Percentiles rank a stretch among this genome's conserved stretches.
phyloP scores from a whole-genome alignment of 1,140 invertebrate species.

The Leguminivora glycinivorella region DNA sequence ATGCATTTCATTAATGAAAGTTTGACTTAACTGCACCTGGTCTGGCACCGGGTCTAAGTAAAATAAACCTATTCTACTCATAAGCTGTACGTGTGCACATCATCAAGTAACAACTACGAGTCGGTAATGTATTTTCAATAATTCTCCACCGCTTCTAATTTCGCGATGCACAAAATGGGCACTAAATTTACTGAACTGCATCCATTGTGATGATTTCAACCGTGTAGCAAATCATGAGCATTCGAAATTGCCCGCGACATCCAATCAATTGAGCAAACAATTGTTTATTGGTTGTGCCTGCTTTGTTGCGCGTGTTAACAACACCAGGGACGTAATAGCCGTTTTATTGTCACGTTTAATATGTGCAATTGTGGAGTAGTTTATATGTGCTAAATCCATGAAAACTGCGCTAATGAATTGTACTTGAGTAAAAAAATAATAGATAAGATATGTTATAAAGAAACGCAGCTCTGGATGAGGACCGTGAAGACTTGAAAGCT shows the following conservation, averaged over 20 bases:
- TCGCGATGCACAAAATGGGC: neutral
- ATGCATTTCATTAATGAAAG: no score
- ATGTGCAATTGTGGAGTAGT: no score
- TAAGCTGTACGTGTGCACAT: no score
- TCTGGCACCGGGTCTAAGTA: no score
- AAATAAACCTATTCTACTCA: no score
- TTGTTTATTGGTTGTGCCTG: neutral
- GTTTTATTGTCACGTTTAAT: no score
- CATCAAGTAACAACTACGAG: neutral
- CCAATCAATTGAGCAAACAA: constrained; percentile 4
- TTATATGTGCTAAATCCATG: no score
- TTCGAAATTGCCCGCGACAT: neutral
- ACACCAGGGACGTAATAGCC: neutral
- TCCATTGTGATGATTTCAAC: constrained; percentile 4
- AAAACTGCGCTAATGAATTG: neutral
- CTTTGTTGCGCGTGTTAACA: neutral
- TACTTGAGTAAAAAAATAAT: neutral
- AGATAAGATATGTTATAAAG: neutral
- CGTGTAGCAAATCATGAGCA: constrained; percentile 8
- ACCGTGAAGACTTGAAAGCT: constrained; percentile 22
- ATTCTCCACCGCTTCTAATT: neutral
- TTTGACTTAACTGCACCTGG: no score
- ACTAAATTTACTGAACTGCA: neutral
- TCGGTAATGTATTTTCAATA: constrained; percentile 3
- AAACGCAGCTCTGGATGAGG: neutral